phyloP scores from a whole-genome alignment of 35 echinoderm and acorn worm genomes.

The Lytechinus variegatus region DNA sequence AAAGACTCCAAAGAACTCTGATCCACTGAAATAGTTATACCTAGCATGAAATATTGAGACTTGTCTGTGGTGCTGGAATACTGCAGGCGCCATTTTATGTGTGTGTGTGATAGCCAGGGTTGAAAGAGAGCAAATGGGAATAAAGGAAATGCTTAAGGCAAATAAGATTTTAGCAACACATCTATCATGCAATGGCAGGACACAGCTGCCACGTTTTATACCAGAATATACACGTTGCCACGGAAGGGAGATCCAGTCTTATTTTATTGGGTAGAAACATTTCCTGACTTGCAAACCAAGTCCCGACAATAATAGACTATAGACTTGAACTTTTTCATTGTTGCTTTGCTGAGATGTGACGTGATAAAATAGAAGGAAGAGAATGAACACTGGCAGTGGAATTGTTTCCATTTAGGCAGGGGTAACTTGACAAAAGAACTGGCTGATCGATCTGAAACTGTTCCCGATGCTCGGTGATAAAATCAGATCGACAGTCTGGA shows the following conservation, averaged over 20 bases:
- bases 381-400: neutral
- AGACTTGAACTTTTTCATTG: neutral
- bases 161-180: neutral
- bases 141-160: neutral
- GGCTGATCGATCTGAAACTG: slow-evolving; percentile 16
- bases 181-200: neutral
- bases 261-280: neutral
- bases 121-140: neutral
- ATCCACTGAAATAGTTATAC: neutral
- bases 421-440: neutral
- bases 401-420: slow-evolving; percentile 2
- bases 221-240: neutral
- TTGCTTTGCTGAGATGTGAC: neutral
- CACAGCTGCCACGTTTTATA: neutral
- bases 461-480: neutral
- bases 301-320: neutral
- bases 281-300: neutral
- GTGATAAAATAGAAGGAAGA: neutral
- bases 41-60: neutral
- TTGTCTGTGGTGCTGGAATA: neutral
- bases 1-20: neutral
- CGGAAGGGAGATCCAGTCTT: neutral
- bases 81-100: neutral
- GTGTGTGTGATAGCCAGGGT: neutral
- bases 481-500: neutral